Base-by-base conservation (phyloP, 2,113 vertebrate species). In the Channa maculata region DNA sequence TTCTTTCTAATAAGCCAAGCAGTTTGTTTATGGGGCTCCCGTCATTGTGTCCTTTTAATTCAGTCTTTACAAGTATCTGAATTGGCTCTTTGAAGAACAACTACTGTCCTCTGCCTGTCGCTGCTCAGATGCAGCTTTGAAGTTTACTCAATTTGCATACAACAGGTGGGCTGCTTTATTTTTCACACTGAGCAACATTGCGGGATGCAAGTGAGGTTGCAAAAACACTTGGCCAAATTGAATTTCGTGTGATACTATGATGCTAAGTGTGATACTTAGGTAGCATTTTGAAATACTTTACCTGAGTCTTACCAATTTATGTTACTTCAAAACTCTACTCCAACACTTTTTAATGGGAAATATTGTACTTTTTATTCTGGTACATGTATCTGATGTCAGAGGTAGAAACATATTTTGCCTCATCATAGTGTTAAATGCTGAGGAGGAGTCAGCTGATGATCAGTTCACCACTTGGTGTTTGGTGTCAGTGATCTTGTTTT, bases 81-180 rank as follows among this genome's bases (percentile, higher is more conserved):
- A 59, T 51, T 46, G 60, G 43, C 38, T 60, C 36, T n/a, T 15
- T 10, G 36, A 50, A 60, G 5, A 64, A 15, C 8, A 14, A 5
- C 4, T 0, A 52, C 33, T 4, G 14, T 52, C 62, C n/a, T 4
- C 14, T 5, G 39, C 7, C 33, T 4, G 43, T 33, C 62, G 10
- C 39, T 38, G 34, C 11, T n/a, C 9, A 8, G 38, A n/a, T 61
- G 8, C 3, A 13, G 60, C 53, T 5, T 63, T 34, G 48, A 76
- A 12, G 24, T 33, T 54, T 14, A 64, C 5, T 15, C 46, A 5
- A 65, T 74, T 73, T 76, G 34, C 57, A 82, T 65, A 50, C 55
- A 10, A 38, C 75, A 83, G 36, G 5, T 44, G 60, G 38, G 3
- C 33, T 33, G 41, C 72, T 7, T 38, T 8, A 45, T 37, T 71